Percentiles rank a stretch among this genome's conserved stretches.
These are phyloP conservation scores for Lumbricus terrestris DNA, from an alignment of 2,888 invertebrate genomes.

Conservation along the genomic window DNA sequence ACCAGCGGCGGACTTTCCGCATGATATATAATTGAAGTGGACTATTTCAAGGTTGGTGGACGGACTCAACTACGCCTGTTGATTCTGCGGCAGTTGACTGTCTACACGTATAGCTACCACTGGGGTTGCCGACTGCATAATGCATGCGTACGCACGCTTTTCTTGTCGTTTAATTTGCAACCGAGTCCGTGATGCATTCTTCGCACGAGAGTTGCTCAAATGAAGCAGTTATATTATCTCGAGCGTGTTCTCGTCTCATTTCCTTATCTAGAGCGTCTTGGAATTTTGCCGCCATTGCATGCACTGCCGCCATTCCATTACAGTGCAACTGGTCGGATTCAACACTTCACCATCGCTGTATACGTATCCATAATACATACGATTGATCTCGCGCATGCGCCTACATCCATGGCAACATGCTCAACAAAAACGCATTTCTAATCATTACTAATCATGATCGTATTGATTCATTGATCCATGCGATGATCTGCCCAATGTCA, in stretches of 20 bases:
- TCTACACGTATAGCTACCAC: too few species aligned
- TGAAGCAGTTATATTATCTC: neutral
- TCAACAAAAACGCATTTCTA: neutral
- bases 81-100: too few species aligned
- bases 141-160: neutral
- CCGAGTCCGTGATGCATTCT: neutral
- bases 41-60: too few species aligned
- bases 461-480: neutral
- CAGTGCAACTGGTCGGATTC: neutral
- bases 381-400: neutral
- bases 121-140: neutral
- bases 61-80: neutral
- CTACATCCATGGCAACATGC: neutral
- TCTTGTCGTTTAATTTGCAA: neutral
- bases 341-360: too few species aligned
- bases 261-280: neutral
- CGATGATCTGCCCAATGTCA: neutral
- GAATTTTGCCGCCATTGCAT: neutral
- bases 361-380: neutral
- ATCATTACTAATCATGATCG: too few species aligned
- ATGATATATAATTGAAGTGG: too few species aligned
- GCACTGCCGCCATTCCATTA: conserved; percentile 3
- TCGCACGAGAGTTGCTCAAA: neutral
- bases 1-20: too few species aligned
- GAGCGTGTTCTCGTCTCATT: neutral